These are phyloP conservation scores for Drosophila stalkeri DNA, from an alignment of 2,888 invertebrate genomes.

Conservation along the genomic window DNA sequence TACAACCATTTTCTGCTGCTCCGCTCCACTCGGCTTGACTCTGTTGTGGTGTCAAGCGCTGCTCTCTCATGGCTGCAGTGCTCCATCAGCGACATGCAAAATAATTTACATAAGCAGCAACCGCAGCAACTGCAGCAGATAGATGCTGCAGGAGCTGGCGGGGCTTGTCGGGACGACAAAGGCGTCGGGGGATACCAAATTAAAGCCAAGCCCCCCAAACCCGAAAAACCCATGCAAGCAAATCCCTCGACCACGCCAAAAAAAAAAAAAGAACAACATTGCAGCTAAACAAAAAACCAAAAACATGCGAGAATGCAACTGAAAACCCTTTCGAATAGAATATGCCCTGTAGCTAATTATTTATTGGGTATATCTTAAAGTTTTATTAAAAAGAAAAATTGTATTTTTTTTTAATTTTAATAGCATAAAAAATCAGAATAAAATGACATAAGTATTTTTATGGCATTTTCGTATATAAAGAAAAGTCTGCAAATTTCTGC, in stretches of 20 bases:
- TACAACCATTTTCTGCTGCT: slow-evolving; percentile 28
- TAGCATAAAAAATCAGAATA: no score
- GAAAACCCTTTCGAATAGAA: slow-evolving; percentile 2
- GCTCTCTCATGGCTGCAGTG: slow-evolving; percentile 32
- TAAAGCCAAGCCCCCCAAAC: slow-evolving; percentile 69
- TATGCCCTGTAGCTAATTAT: slow-evolving; percentile 9
- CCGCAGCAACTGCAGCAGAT: slow-evolving; percentile 72
- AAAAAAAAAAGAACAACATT: not conserved
- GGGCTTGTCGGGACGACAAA: slow-evolving; percentile 30
- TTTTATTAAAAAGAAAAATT: not conserved
- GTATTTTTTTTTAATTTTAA: no score
- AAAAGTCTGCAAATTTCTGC: not conserved
- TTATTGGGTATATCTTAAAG: not conserved
- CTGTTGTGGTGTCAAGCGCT: slow-evolving; percentile 32
- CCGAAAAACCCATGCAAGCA: slow-evolving; percentile 71
- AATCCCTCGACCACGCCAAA: slow-evolving; percentile 67
- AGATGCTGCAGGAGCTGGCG: slow-evolving; percentile 10
- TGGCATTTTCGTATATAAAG: not conserved
- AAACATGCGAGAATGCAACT: slow-evolving; percentile 16
- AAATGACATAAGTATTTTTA: not conserved
- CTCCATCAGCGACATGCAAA: slow-evolving; percentile 63
- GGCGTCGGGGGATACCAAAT: slow-evolving; percentile 70
- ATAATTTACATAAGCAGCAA: slow-evolving; percentile 80
- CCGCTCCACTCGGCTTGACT: not conserved
- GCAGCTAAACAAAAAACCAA: slow-evolving; percentile 43